Evolutionary conservation across 2,113 vertebrate genomes (phyloP).

Genomic region (Notiomystis cincta): DNA sequence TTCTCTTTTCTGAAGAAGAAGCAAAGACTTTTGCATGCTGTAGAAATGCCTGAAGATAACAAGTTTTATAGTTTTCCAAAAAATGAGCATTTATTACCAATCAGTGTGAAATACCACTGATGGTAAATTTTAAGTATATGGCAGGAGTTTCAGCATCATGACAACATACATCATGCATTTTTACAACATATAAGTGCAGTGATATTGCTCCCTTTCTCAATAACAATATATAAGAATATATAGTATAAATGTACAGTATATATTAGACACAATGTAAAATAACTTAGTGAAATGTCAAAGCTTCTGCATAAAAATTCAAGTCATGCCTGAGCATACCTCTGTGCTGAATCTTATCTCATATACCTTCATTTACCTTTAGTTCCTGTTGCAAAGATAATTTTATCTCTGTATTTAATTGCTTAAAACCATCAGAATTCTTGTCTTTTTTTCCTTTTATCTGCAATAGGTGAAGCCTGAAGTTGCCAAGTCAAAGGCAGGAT

Average conservation of each 20-base stretch:
- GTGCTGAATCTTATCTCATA: not conserved
- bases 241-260: slow-evolving; percentile 51
- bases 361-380: not conserved
- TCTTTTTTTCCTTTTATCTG: not conserved
- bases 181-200: slow-evolving; percentile 40
- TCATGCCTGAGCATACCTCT: not conserved
- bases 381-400: not conserved
- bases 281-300: slow-evolving; percentile 20
- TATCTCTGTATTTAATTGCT: not conserved
- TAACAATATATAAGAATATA: slow-evolving; percentile 51
- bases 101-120: slow-evolving; percentile 7
- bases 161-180: slow-evolving; percentile 38
- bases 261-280: slow-evolving; percentile 34
- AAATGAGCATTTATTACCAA: slow-evolving; percentile 54
- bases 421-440: not conserved
- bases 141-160: not conserved
- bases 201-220: slow-evolving; percentile 21
- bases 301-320: slow-evolving; percentile 35
- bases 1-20: not conserved
- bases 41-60: not conserved
- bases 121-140: slow-evolving; percentile 16
- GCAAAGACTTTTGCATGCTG: not conserved
- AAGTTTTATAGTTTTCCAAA: slow-evolving; percentile 4
- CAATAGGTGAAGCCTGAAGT: not conserved
- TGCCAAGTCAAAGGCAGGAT: not conserved